Conservation (phyloP, 2,797 vertebrate species). For the Eurystomus glaucurus region DNA sequence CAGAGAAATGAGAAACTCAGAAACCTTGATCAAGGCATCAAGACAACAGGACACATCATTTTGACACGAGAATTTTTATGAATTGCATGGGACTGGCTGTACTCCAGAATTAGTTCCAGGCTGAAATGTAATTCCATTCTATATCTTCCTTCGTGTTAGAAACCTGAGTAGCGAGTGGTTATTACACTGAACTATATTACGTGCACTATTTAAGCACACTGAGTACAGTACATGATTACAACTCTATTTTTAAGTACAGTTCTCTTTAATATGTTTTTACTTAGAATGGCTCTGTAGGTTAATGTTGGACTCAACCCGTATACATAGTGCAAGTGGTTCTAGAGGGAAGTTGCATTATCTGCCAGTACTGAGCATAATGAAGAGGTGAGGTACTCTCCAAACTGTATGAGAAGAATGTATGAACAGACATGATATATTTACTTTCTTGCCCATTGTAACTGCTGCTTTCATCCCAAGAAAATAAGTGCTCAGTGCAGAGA, state of each 20-base stretch:
- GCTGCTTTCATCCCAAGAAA: constrained; percentile 20
- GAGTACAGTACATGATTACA: constrained; percentile 35
- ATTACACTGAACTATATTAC: constrained; percentile 35
- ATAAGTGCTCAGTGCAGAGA: background rate
- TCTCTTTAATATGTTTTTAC: constrained; percentile 54
- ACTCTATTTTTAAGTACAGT: constrained; percentile 47
- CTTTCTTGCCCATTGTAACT: constrained; percentile 10
- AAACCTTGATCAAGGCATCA: constrained; percentile 62
- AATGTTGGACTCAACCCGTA: background rate
- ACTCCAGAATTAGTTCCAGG: constrained; percentile 63
- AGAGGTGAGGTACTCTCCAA: background rate
- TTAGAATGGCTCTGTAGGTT: constrained; percentile 42
- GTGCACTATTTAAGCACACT: constrained; percentile 28
- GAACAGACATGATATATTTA: constrained; percentile 1
- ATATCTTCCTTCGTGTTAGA: constrained; percentile 47
- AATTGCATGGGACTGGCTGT: constrained; percentile 45
- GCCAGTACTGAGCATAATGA: background rate
- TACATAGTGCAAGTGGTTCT: background rate
- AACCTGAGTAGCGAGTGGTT: constrained; percentile 51
- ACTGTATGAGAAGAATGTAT: background rate
- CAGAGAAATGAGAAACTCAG: constrained; percentile 20
- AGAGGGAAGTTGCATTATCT: background rate
- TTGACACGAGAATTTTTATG: constrained; percentile 72
- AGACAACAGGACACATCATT: constrained; percentile 56
- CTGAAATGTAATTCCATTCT: constrained; percentile 38